Conservation (phyloP, 2,797 vertebrate genomes). For the Rhynchotus rufescens region DNA sequence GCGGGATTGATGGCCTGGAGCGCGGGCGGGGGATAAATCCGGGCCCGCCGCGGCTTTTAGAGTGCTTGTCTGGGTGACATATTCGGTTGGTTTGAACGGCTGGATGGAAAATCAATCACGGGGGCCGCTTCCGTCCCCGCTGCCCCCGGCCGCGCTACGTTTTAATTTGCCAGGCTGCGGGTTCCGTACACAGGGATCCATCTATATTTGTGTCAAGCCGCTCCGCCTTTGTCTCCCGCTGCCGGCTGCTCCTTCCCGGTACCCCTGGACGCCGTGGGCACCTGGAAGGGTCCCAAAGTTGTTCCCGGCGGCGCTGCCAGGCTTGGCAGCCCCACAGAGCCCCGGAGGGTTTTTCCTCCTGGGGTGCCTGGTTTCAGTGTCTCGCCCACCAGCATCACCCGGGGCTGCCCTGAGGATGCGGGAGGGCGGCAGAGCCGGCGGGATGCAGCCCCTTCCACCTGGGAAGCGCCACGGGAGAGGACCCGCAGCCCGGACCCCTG, state of each 20-base stretch:
- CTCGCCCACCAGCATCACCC: no score
- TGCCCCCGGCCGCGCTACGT: constrained; percentile 24
- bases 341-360: no score
- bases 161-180: constrained; percentile 77
- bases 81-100: constrained; percentile 79
- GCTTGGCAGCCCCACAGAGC: not conserved
- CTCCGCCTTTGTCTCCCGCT: constrained; percentile 66
- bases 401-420: not conserved
- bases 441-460: not conserved
- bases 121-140: constrained; percentile 9
- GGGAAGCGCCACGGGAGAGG: not conserved
- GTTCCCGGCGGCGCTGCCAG: not conserved
- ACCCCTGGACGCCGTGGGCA: not conserved
- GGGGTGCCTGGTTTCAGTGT: no score
- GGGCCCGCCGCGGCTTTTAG: constrained; percentile 62
- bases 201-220: constrained; percentile 77
- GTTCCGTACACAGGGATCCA: constrained; percentile 59
- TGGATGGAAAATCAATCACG: constrained; percentile 85
- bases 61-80: constrained; percentile 80
- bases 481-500: not conserved
- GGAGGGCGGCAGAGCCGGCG: no score
- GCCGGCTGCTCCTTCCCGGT: no score
- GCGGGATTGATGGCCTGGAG: constrained; percentile 81
- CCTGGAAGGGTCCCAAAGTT: not conserved
- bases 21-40: constrained; percentile 74